Conservation (phyloP, 2,888 invertebrate genomes). For the Listrodromus nycthemerus region DNA sequence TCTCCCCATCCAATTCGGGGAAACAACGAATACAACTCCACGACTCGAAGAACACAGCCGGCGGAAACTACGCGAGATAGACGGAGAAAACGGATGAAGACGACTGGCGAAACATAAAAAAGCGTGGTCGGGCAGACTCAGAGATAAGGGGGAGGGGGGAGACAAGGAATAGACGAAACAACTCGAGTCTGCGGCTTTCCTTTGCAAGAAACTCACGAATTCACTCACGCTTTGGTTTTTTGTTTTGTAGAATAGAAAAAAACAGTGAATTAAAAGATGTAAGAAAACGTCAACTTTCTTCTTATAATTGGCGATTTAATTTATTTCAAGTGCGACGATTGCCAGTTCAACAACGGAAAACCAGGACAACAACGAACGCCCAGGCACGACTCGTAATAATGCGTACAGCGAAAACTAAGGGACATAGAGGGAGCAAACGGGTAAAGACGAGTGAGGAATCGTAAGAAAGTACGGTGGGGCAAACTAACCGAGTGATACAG, state of each 20-base stretch:
- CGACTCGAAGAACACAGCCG: background rate
- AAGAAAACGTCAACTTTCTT: background rate
- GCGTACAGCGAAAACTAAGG: background rate
- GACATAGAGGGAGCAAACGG: background rate
- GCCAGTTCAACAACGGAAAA: too few relatives aligned
- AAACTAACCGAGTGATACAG: background rate
- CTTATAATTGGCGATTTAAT: conserved; percentile 11
- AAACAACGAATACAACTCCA: conserved; percentile 4
- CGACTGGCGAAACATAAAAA: conserved; percentile 38
- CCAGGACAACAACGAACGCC: too few relatives aligned
- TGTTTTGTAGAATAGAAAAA: too few relatives aligned
- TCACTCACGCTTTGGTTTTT: too few relatives aligned
- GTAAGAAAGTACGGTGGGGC: conserved; percentile 34
- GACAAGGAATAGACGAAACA: conserved; percentile 24
- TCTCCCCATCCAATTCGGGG: background rate
- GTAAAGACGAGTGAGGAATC: conserved; percentile 28
- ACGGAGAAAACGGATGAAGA: background rate
- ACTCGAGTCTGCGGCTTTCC: conserved; percentile 1
- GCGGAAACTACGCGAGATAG: background rate
- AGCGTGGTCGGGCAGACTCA: conserved; percentile 25
- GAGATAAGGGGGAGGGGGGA: conserved; percentile 21
- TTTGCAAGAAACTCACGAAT: conserved; percentile 10
- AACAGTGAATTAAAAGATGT: background rate
- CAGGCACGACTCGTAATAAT: too few relatives aligned
- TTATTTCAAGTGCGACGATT: conserved; percentile 1